Base-by-base conservation (phyloP, 2,888 invertebrate species). In the Phrixothrix hirtus region DNA sequence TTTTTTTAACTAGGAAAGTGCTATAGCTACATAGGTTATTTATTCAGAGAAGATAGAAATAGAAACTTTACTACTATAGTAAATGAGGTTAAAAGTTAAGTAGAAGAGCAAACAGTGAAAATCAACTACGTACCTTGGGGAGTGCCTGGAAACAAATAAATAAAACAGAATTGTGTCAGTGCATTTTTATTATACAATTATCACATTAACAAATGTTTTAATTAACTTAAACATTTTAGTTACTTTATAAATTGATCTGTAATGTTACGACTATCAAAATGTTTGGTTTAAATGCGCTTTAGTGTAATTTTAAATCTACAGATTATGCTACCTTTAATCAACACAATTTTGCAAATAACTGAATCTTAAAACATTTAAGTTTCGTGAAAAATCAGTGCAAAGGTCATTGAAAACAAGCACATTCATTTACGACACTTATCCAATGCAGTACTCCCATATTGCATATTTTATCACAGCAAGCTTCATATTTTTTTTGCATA, bases 81-180 rank as follows among this genome's bases (percentile, higher is more conserved):
- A 44, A 50, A 45, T 53, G 37, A 48, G 55, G 47, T 46, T 14
- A 30, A 54, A 43, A 47, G 37, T 51, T 47, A 57, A 54, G 43
- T 41, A 54, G 45, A 55, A 57, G 52, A 60, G 48, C 44, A 47
- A 52, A 58, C 52, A 61, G 46, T 52, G 46, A 56, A 55, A 58
- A 56, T 47, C 26, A 55, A 63, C 67, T 75, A 75, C 75, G 68
- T 75, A 75, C 75, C 75, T 75, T 75, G 74, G 58, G 75, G 75
- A 60, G 71, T 72, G 72, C 75, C 75, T 75, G 75, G 69, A 68
- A 65, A 72, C 69, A 73, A 68, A 69, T 67, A 71, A 69, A 63
- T 56, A 64, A 58, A 57, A 63, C 43, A 53, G 32, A 53, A 48
- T 53, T 65, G 58, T 50, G 60, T 63, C 61, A 63, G 60, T 63